Conservation (phyloP, 2,113 vertebrate genomes). For the Mesoclemmys tuberculata region DNA sequence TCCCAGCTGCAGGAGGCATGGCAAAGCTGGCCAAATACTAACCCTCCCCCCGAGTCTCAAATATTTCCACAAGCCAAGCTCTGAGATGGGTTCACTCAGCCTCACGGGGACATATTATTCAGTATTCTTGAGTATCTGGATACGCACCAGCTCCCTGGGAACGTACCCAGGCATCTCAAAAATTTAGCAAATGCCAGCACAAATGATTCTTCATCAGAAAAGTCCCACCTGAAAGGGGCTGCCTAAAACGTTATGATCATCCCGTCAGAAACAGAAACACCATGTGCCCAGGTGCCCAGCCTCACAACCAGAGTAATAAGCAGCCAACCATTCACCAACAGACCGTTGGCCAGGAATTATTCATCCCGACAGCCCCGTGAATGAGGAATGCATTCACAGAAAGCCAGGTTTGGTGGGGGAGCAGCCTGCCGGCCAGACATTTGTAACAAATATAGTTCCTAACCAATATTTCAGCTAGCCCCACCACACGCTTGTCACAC, state of each 20-base stretch:
- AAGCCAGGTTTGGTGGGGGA: not conserved
- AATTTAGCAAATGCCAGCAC: not conserved
- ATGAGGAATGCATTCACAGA: not conserved
- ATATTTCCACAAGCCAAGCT: not conserved
- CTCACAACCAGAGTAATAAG: not conserved
- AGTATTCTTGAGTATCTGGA: accelerated
- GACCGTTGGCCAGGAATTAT: accelerated
- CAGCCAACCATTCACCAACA: accelerated
- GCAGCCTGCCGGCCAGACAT: accelerated
- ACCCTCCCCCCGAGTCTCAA: not conserved
- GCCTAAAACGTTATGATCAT: not conserved
- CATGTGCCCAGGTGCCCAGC: accelerated
- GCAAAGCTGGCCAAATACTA: not conserved
- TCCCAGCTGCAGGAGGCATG: accelerated
- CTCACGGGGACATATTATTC: accelerated
- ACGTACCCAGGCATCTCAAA: not conserved
- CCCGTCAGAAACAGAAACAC: accelerated
- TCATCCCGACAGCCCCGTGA: not conserved
- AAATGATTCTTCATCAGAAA: not conserved
- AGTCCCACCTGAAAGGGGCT: not conserved
- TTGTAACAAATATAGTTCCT: accelerated
- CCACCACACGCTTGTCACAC: not conserved
- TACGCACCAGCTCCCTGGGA: not conserved
- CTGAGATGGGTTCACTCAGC: not conserved
- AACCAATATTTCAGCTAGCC: not conserved